Conservation (phyloP, 1,140 invertebrate species). For the Himalopsyche phryganea region DNA sequence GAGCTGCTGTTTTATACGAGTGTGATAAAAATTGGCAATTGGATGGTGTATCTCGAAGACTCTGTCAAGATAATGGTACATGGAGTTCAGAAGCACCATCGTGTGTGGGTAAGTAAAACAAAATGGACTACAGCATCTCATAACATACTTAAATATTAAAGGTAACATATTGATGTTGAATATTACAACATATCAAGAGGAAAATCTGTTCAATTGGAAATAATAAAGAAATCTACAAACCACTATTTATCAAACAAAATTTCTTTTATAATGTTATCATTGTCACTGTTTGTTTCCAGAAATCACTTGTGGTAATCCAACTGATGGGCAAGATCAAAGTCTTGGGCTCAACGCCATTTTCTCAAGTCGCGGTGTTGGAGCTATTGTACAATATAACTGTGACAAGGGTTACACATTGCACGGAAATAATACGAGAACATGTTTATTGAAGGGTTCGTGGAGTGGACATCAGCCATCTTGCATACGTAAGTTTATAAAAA, state of each 20-base stretch:
- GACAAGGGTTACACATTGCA: constrained; percentile 73
- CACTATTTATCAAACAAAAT: too few relatives aligned
- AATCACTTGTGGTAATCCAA: constrained; percentile 70
- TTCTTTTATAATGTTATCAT: too few relatives aligned
- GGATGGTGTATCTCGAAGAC: constrained; percentile 72
- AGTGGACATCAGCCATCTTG: constrained; percentile 73
- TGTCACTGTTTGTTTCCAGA: constrained; percentile 52
- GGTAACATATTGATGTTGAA: too few relatives aligned
- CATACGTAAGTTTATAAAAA: constrained; percentile 64
- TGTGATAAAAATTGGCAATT: constrained; percentile 80
- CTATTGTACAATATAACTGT: constrained; percentile 77
- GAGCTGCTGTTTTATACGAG: constrained; percentile 77
- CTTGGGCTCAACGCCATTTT: constrained; percentile 45
- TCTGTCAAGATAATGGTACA: constrained; percentile 84
- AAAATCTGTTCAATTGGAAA: too few relatives aligned
- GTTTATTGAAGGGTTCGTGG: constrained; percentile 77
- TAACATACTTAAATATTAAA: too few relatives aligned
- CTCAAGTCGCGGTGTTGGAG: constrained; percentile 68
- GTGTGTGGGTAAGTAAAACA: constrained; percentile 65
- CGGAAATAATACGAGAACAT: constrained; percentile 76
- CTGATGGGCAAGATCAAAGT: constrained; percentile 39
- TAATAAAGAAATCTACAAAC: too few relatives aligned
- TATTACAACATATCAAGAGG: too few relatives aligned
- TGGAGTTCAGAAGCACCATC: constrained; percentile 76
- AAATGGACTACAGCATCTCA: too few relatives aligned